Conservation (phyloP, 1,140 invertebrate species). For the Tribolium castaneum region DNA sequence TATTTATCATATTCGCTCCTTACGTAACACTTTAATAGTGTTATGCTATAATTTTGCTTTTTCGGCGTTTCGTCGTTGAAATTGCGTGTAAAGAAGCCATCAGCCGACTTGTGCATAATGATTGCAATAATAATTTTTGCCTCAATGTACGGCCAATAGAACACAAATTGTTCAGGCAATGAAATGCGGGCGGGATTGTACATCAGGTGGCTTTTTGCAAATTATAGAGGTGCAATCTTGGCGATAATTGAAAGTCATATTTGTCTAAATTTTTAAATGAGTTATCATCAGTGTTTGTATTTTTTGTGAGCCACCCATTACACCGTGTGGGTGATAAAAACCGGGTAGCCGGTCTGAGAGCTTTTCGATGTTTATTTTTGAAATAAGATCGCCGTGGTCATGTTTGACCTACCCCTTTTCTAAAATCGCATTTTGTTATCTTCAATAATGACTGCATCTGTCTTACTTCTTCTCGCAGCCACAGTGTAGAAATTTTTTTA, state of each 20-base stretch:
- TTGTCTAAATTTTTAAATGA: no score
- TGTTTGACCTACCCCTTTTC: background rate
- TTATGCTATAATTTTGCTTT: slow-evolving; percentile 12
- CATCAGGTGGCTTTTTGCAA: background rate
- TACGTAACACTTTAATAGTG: background rate
- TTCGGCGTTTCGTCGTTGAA: background rate
- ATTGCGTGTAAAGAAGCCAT: slow-evolving; percentile 17
- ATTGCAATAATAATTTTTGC: slow-evolving; percentile 18
- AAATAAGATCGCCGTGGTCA: background rate
- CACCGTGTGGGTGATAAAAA: background rate
- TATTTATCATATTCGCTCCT: slow-evolving; percentile 9
- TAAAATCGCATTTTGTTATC: slow-evolving; percentile 11
- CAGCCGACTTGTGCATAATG: slow-evolving; percentile 14
- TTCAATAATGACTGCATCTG: background rate
- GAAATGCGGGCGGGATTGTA: background rate
- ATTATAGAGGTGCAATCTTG: background rate
- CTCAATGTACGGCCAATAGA: background rate
- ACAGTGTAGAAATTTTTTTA: background rate
- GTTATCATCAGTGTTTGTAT: no score
- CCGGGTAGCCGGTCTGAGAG: background rate
- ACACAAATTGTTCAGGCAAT: background rate
- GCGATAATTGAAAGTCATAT: background rate
- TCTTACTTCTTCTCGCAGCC: slow-evolving; percentile 1
- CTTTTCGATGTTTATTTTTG: background rate
- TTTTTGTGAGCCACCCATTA: background rate